Evolutionary conservation across 2,797 vertebrate genomes (phyloP).

Genomic region (Iguana delicatissima): DNA sequence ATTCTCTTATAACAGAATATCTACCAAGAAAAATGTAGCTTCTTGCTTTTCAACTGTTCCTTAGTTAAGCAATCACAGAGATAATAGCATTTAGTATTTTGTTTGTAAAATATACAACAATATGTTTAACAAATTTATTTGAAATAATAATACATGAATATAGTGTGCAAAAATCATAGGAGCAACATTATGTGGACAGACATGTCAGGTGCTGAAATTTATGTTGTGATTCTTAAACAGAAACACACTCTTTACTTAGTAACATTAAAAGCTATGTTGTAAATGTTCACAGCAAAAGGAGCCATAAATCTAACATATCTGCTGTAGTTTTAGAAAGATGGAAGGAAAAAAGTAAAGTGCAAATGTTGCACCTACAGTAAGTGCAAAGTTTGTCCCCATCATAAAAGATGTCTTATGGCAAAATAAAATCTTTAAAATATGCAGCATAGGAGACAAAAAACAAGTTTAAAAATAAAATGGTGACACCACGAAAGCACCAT

Average conservation of each 20-base stretch:
- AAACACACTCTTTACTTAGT: conserved; percentile 79
- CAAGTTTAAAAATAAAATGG: conserved; percentile 75
- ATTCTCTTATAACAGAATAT: background rate
- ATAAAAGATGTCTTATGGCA: conserved; percentile 79
- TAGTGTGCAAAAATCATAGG: conserved; percentile 96
- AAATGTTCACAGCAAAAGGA: conserved; percentile 81
- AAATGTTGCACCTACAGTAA: conserved; percentile 85
- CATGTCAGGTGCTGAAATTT: conserved; percentile 83
- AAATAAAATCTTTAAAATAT: conserved; percentile 77
- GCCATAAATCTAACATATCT: conserved; percentile 72
- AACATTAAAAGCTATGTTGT: conserved; percentile 82
- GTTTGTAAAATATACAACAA: conserved; percentile 28
- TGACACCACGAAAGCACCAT: conserved; percentile 79
- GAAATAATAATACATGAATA: conserved; percentile 99
- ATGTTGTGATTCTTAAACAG: conserved; percentile 83
- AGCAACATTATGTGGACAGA: conserved; percentile 84
- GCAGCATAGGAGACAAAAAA: conserved; percentile 80
- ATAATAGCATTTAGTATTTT: conserved; percentile 14
- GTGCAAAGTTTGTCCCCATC: conserved; percentile 89
- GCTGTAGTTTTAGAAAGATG: conserved; percentile 80
- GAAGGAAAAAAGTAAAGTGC: conserved; percentile 94
- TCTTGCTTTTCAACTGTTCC: background rate
- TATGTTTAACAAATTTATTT: conserved; percentile 91
- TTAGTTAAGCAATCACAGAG: background rate
- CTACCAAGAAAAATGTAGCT: background rate